A percentile compares a stretch with the other conserved stretches of the same genome.
Conservation (phyloP, 2,113 vertebrate species). For the Lycocorax pyrrhopterus region DNA sequence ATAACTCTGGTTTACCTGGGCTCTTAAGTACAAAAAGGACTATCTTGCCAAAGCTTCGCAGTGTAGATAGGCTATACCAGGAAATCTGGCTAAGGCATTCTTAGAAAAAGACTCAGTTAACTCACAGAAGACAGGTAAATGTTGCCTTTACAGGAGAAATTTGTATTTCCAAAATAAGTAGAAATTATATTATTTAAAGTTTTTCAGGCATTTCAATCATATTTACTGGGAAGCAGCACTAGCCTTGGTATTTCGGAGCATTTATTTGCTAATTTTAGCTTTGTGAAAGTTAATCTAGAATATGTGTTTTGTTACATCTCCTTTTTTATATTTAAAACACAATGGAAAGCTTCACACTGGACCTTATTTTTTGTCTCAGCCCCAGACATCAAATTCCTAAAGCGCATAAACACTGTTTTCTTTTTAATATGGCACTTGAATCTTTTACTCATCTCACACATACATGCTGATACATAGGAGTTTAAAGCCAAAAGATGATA, state of each 20-base stretch:
- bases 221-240: background rate
- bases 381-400: background rate
- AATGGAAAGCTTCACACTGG: background rate
- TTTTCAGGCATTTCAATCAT: background rate
- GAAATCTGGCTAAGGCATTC: background rate
- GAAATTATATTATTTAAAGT: background rate
- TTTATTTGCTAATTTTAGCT: background rate
- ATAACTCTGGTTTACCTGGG: background rate
- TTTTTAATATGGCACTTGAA: background rate
- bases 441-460: background rate
- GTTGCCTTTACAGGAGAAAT: background rate
- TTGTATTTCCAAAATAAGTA: background rate
- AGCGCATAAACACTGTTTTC: background rate
- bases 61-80: background rate
- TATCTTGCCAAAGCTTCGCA: background rate
- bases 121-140: background rate
- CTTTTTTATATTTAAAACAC: background rate
- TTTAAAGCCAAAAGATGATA: background rate
- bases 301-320: background rate
- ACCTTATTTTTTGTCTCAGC: background rate
- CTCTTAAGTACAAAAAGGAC: background rate
- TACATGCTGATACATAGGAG: background rate
- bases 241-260: background rate
- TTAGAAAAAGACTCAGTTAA: background rate
- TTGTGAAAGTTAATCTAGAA: background rate